Evolutionary conservation across 2,797 vertebrate genomes (phyloP).

Genomic region (Taenioides sp.): DNA sequence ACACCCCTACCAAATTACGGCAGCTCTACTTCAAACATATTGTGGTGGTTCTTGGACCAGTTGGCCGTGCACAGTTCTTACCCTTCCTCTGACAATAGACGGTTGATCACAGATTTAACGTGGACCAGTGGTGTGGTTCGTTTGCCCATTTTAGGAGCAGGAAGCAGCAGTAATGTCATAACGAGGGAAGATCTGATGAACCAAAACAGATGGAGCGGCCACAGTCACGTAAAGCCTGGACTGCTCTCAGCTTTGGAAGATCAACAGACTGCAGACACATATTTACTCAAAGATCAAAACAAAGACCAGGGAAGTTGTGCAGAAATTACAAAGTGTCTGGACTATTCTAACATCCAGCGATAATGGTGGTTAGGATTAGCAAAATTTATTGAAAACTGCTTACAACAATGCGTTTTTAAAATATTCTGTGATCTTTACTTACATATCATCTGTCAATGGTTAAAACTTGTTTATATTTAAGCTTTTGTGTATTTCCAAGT

Average conservation of each 20-base stretch:
- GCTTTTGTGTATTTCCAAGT: no score
- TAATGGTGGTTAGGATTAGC: not conserved
- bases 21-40: not conserved
- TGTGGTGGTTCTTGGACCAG: not conserved
- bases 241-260: slow-evolving; percentile 40
- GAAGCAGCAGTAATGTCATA: slow-evolving; percentile 66
- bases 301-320: slow-evolving; percentile 23
- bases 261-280: slow-evolving; percentile 47
- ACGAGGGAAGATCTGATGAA: slow-evolving; percentile 65
- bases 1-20: no score
- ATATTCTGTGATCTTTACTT: no score
- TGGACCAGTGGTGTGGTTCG: slow-evolving; percentile 63
- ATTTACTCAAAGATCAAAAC: slow-evolving; percentile 31
- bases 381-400: not conserved
- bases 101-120: slow-evolving; percentile 49
- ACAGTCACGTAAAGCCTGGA: slow-evolving; percentile 52
- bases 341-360: not conserved
- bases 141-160: slow-evolving; percentile 68
- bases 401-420: not conserved
- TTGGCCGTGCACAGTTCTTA: slow-evolving; percentile 11
- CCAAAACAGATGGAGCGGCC: slow-evolving; percentile 68
- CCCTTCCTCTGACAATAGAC: slow-evolving; percentile 43
- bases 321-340: slow-evolving; percentile 14
- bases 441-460: no score
- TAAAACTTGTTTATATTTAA: no score